Evolutionary conservation across 2,113 vertebrate species (phyloP).

Genomic region (Colistium nudipinnis): DNA sequence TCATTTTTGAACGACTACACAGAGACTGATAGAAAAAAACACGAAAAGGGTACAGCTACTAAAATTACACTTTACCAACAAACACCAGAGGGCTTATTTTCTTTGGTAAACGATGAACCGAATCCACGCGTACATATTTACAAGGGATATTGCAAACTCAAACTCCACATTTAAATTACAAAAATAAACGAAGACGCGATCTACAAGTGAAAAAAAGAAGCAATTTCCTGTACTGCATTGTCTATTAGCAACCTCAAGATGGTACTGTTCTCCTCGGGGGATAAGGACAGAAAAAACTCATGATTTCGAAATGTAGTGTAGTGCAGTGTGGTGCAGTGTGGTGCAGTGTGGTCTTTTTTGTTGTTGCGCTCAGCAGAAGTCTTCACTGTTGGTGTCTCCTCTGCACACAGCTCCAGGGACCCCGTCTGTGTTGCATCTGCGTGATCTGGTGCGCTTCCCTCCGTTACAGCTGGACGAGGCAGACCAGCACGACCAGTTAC

Average conservation of each 20-base stretch:
- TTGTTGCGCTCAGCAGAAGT: conserved; percentile 68
- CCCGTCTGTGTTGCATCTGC: conserved; percentile 74
- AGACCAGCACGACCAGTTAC: conserved; percentile 86
- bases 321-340: too few relatives aligned
- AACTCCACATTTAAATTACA: not conserved
- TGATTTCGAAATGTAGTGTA: too few relatives aligned
- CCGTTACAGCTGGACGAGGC: conserved; percentile 73
- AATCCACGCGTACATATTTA: not conserved
- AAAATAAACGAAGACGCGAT: not conserved
- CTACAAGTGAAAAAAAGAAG: not conserved
- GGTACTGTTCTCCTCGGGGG: conserved; percentile 24
- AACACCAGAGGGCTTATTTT: not conserved
- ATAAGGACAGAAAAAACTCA: too few relatives aligned
- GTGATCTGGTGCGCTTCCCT: conserved; percentile 69
- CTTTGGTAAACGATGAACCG: not conserved
- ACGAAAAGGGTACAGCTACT: not conserved
- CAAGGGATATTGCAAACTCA: not conserved
- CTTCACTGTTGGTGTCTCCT: conserved; percentile 71
- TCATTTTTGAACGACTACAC: not conserved
- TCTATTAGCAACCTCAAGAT: conserved; percentile 6
- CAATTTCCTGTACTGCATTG: not conserved
- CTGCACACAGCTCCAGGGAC: conserved; percentile 69
- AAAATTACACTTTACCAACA: not conserved
- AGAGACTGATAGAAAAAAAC: not conserved
- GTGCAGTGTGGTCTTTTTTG: not conserved